A percentile compares a stretch with the other conserved stretches of the same genome.
Evolutionary conservation across 2,113 vertebrate species (phyloP).

Genomic region (Dicentrarchus labrax): DNA sequence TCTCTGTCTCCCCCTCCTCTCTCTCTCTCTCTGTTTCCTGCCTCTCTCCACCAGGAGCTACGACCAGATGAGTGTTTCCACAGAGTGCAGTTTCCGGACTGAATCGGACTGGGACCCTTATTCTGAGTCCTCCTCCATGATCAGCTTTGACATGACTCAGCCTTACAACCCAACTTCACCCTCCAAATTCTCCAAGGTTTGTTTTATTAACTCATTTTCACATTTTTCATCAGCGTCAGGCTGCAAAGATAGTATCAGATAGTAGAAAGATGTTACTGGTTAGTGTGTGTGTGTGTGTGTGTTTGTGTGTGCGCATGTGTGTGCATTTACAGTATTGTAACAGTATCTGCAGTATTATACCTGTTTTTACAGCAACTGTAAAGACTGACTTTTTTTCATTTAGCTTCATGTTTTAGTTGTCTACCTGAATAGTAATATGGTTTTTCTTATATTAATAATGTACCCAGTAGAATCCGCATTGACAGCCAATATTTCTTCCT

Average conservation of each 20-base stretch:
- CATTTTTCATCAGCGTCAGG: accelerated
- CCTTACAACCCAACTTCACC: conserved; percentile 40
- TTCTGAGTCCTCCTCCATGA: conserved; percentile 64
- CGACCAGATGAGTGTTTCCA: conserved; percentile 80
- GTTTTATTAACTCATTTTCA: conserved; percentile 22
- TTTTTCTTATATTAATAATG: not conserved
- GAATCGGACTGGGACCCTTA: conserved; percentile 61
- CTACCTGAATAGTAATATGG: not conserved
- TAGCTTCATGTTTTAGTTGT: not conserved
- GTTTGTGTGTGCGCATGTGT: not conserved
- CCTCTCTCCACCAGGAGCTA: conserved; percentile 72
- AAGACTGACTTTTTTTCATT: no score
- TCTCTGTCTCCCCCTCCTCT: not conserved
- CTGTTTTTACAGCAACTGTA: not conserved
- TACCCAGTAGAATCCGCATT: not conserved
- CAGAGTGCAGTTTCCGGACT: conserved; percentile 72
- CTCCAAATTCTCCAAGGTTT: conserved; percentile 71
- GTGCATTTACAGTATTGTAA: not conserved
- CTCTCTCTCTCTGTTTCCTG: conserved; percentile 57
- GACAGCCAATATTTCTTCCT: not conserved
- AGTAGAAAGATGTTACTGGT: not conserved
- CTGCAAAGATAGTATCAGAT: not conserved
- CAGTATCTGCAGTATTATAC: not conserved
- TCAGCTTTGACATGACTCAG: conserved; percentile 73
- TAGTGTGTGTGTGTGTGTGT: not conserved